A percentile compares a stretch with the other conserved stretches of the same genome.
phyloP scores from a whole-genome alignment of 2,113 vertebrate genomes.

The Seriola dumerili region DNA sequence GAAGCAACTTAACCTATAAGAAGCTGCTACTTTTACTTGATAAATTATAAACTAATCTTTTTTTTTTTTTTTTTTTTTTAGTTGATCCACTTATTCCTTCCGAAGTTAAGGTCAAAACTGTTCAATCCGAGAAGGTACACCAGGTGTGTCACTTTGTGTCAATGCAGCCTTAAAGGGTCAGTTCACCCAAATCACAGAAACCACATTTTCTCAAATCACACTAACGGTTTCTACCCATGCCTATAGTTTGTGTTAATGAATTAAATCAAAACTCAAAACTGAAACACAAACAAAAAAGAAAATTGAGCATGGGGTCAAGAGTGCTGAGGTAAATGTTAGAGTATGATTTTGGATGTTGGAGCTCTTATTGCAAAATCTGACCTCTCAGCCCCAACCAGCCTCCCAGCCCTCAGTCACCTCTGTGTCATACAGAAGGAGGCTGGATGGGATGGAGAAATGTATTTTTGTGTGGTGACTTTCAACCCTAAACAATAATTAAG shows the following conservation, averaged over 20 bases:
- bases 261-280: neutral
- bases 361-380: neutral
- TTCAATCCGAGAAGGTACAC: neutral
- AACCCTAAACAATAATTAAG: conserved; percentile 61
- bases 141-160: neutral
- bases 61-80: too few species aligned
- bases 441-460: conserved; percentile 25
- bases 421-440: conserved; percentile 18
- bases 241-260: neutral
- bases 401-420: conserved; percentile 2
- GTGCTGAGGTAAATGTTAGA: neutral
- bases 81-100: too few species aligned
- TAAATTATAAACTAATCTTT: neutral
- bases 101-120: too few species aligned
- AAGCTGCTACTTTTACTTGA: neutral
- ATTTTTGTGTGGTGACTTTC: conserved; percentile 54
- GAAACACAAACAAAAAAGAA: too few species aligned
- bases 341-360: neutral
- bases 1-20: neutral
- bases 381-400: too few species aligned
- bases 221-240: neutral
- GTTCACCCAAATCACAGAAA: neutral
- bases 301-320: too few species aligned
- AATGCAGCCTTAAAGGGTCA: neutral
- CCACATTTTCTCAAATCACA: neutral